These are phyloP conservation scores for Mesembrinibis cayennensis DNA, from an alignment of 2,113 vertebrate genomes.

Conservation along the genomic window DNA sequence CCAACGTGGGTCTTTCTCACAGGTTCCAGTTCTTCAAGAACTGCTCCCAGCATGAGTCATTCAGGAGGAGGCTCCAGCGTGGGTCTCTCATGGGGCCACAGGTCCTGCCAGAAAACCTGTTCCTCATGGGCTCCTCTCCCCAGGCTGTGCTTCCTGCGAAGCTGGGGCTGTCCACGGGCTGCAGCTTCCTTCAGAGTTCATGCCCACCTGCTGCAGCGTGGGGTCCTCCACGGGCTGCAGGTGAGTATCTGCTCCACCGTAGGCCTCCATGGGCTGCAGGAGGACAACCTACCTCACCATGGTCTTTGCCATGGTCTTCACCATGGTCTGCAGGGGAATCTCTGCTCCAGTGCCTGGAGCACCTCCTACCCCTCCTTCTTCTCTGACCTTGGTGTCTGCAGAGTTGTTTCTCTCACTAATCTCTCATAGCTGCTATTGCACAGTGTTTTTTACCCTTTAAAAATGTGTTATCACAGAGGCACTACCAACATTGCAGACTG, in stretches of 20 bases:
- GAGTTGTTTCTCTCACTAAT: neutral
- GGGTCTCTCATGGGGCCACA: neutral
- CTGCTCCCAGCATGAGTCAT: neutral
- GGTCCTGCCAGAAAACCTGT: neutral
- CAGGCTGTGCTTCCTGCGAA: accelerated
- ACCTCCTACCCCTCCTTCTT: neutral
- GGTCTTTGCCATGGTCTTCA: neutral
- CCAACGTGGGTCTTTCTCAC: neutral
- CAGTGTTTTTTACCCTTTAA: neutral
- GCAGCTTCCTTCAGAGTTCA: neutral
- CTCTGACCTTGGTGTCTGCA: neutral
- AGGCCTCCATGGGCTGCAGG: neutral
- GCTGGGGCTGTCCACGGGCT: accelerated
- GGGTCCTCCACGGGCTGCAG: accelerated
- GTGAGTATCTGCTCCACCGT: neutral
- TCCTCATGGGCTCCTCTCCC: neutral
- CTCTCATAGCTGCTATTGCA: neutral
- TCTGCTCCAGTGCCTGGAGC: neutral
- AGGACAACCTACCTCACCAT: neutral
- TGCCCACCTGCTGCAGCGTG: accelerated
- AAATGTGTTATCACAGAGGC: neutral
- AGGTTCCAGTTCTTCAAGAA: neutral
- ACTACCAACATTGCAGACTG: neutral
- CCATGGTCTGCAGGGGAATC: neutral
- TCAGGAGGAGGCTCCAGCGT: neutral